These are phyloP conservation scores for Odontophorus gujanensis DNA, from an alignment of 2,113 vertebrate genomes.

Conservation along the genomic window DNA sequence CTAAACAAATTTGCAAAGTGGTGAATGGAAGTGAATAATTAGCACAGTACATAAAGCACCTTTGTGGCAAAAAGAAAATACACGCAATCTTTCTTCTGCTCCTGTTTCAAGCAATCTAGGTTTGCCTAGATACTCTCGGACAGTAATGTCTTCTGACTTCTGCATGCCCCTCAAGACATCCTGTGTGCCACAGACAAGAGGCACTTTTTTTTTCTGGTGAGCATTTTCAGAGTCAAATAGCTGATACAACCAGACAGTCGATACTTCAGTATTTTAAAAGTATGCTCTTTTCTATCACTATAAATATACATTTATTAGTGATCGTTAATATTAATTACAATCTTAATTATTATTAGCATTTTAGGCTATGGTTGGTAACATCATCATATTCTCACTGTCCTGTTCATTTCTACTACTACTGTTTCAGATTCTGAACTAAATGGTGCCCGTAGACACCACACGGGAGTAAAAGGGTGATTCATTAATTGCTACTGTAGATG, in stretches of 20 bases:
- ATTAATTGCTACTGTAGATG: not conserved
- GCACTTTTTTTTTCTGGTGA: not conserved
- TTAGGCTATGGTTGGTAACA: not conserved
- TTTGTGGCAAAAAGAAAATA: not conserved
- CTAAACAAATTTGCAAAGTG: not conserved
- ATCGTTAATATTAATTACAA: slow-evolving; percentile 1
- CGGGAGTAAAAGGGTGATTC: not conserved
- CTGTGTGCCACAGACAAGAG: not conserved
- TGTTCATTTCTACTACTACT: not conserved
- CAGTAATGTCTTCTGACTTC: not conserved
- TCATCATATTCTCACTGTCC: not conserved
- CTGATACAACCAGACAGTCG: not conserved
- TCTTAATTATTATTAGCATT: not conserved
- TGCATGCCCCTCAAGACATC: not conserved
- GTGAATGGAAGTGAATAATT: not conserved
- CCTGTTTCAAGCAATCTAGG: not conserved
- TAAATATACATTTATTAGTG: slow-evolving; percentile 9
- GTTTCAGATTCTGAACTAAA: not conserved
- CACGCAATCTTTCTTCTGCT: not conserved
- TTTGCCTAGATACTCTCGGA: not conserved
- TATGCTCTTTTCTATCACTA: not conserved
- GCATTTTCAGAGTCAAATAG: slow-evolving; percentile 1
- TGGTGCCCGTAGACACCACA: not conserved
- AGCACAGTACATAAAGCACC: not conserved
- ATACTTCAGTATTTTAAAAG: not conserved